Evolutionary conservation across 2,888 invertebrate species (phyloP), one percentile per base, ranked within the genome.

Genomic region (Sialis fuliginosa): DNA sequence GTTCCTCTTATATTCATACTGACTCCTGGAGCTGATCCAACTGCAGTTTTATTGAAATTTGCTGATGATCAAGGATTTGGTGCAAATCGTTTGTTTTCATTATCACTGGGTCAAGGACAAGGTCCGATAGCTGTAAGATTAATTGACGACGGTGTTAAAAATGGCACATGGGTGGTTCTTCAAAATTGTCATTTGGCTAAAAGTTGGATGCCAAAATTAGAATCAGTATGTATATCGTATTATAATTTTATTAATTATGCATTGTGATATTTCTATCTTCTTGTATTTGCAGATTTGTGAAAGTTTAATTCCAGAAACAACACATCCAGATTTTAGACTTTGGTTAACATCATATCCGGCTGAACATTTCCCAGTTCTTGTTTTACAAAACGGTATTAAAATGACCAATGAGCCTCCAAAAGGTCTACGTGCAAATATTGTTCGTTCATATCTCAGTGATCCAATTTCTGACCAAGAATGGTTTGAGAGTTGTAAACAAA

Each of bases 341-440:
- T 96, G 95, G 95, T 67, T 96, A 12, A 95, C 93, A 1, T 91
- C 91, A n/a, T 92, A 92, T 60, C 92, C 93, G 0, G 84, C 87
- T 0, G 81, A 83, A 1, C 79, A 91, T 66, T 96, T 96, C 62
- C 95, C 96, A 0, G 87, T 93, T 0, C 76, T 86, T 43, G 83
- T 95, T 2, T 67, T 96, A 39, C 91, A 95, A 61, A 91, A 90
- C 56, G 88, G 93, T 35, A 87, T 95, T 0, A 95, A 95, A 70
- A 93, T 96, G 86, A 93, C 92, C 0, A 93, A 93, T 62, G 95
- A 96, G 62, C 91, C 93, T 0, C 95, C 95, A 0, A 87, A 90
- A 64, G 93, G 87, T 57, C 62, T 86, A 7, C 70, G 86, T 46
- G 87, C 90, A 4, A 93, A 93, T 61, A 77, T 93, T 40, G 66